Percentiles rank a stretch among this genome's conserved stretches.
These are phyloP conservation scores for Holcopasites calliopsidis DNA, from an alignment of 1,140 invertebrate species.

Conservation along the genomic window DNA sequence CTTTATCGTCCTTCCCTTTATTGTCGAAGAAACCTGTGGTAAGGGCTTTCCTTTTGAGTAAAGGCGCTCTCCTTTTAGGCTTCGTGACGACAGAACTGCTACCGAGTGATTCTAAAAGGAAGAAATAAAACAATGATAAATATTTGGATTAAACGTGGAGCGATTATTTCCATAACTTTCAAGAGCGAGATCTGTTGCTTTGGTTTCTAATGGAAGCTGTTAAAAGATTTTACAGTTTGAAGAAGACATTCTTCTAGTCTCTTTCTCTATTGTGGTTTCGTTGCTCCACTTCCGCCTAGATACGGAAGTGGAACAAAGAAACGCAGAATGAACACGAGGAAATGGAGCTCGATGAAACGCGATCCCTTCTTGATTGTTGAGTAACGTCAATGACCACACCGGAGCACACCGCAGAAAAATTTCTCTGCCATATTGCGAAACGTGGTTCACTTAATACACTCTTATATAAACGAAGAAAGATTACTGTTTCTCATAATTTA, in stretches of 20 bases:
- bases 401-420: neutral
- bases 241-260: neutral
- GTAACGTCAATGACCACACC: constrained; percentile 20
- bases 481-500: neutral
- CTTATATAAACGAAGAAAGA: too few species aligned
- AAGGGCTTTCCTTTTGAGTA: constrained; percentile 90
- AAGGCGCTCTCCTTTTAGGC: constrained; percentile 87
- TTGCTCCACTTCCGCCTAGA: constrained; percentile 21
- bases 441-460: too few species aligned
- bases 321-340: constrained; percentile 17
- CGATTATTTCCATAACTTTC: too few species aligned
- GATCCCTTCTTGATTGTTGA: constrained; percentile 30
- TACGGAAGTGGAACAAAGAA: constrained; percentile 40
- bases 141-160: neutral
- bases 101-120: constrained; percentile 77
- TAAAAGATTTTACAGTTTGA: too few species aligned
- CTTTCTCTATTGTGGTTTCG: constrained; percentile 2
- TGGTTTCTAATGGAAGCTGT: too few species aligned
- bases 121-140: neutral
- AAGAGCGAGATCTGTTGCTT: too few species aligned
- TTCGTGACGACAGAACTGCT: constrained; percentile 79
- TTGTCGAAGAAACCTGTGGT: constrained; percentile 91
- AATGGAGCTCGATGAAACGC: constrained; percentile 35
- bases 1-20: constrained; percentile 85
- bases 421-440: constrained; percentile 6